These are phyloP conservation scores for Fratercula arctica DNA, from an alignment of 2,797 vertebrate genomes.

Conservation along the genomic window DNA sequence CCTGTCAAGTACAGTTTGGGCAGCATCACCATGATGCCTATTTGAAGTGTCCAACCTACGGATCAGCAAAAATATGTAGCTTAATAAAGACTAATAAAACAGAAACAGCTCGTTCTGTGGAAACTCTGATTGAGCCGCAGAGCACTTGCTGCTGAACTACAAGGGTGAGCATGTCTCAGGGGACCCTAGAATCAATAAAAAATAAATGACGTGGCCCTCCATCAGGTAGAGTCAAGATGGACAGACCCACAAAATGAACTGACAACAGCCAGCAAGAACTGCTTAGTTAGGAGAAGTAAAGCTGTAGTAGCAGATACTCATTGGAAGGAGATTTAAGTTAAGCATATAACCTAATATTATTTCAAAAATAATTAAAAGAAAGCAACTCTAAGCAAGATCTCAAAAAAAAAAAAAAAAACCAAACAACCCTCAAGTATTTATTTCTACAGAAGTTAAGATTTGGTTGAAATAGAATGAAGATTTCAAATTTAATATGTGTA, in stretches of 20 bases:
- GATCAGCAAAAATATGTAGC: background rate
- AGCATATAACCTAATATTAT: background rate
- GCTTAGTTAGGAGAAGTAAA: slow-evolving; percentile 26
- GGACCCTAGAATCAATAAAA: background rate
- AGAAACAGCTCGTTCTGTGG: slow-evolving; percentile 8
- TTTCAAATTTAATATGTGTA: background rate
- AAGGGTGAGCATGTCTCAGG: background rate
- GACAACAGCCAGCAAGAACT: slow-evolving; percentile 5
- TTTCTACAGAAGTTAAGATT: background rate
- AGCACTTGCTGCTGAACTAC: background rate
- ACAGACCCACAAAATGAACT: slow-evolving; percentile 21
- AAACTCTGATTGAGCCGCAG: background rate
- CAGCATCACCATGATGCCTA: background rate
- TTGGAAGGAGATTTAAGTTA: background rate
- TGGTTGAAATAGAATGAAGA: background rate
- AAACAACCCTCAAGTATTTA: background rate
- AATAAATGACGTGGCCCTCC: background rate
- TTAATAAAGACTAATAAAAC: slow-evolving; percentile 43
- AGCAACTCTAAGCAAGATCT: background rate
- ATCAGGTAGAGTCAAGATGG: background rate
- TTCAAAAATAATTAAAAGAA: background rate
- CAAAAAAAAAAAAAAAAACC: background rate
- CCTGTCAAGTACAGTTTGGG: background rate
- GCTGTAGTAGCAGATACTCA: background rate
- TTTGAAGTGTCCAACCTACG: slow-evolving; percentile 2